Percentiles rank a stretch among this genome's conserved stretches.
Evolutionary conservation across 1,140 invertebrate species (phyloP).

Genomic region (Brachionus koreanus): DNA sequence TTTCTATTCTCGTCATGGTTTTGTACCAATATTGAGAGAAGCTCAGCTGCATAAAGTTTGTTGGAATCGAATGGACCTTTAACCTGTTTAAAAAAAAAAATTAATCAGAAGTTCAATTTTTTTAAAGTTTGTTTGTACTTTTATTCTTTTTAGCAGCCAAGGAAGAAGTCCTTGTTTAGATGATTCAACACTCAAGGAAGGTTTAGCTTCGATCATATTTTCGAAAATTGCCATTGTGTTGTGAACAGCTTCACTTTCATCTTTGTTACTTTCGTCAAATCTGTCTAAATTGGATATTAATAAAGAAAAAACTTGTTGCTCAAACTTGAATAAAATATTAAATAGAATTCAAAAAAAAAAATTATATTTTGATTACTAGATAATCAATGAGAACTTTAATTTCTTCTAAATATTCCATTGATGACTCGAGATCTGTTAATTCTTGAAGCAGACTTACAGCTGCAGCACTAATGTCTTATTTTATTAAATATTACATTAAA

Average conservation of each 20-base stretch:
- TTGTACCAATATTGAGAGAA: conserved; percentile 90
- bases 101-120: not conserved
- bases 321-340: conserved; percentile 64
- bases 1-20: conserved; percentile 72
- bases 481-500: too few species aligned
- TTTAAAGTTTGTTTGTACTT: conserved; percentile 52
- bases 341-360: conserved; percentile 60
- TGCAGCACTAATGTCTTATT: conserved; percentile 58
- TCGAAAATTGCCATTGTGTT: conserved; percentile 73
- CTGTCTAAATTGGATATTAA: conserved; percentile 86
- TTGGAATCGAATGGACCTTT: conserved; percentile 88
- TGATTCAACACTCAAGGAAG: conserved; percentile 75
- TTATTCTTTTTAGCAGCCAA: conserved; percentile 81
- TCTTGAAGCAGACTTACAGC: conserved; percentile 70
- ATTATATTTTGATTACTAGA: conserved; percentile 53
- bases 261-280: conserved; percentile 85
- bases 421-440: conserved; percentile 88
- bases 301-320: conserved; percentile 83
- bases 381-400: conserved; percentile 60
- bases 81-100: conserved; percentile 65
- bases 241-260: conserved; percentile 92
- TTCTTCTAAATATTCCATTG: conserved; percentile 71
- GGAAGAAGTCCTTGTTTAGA: conserved; percentile 77
- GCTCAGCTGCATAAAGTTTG: conserved; percentile 91
- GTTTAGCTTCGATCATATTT: conserved; percentile 71